Evolutionary conservation across 2,797 vertebrate species (phyloP).

Genomic region (Sorex maritimensis): DNA sequence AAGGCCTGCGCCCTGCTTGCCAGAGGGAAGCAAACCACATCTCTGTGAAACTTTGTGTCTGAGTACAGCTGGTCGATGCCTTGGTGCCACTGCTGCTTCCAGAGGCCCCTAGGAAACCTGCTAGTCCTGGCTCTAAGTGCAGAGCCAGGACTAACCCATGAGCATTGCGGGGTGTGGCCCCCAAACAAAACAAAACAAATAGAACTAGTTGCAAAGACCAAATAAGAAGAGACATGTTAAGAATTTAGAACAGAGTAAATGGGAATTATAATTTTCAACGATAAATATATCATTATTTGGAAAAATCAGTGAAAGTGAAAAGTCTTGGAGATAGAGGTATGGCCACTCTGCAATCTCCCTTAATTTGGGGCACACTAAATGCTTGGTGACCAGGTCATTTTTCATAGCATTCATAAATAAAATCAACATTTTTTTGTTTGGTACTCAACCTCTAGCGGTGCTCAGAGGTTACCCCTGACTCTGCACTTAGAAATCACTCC

Average conservation of each 20-base stretch:
- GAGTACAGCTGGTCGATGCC: neutral
- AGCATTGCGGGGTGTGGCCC: too few species aligned
- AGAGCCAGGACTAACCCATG: too few species aligned
- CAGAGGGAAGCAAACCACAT: neutral
- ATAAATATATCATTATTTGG: neutral
- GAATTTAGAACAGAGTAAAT: neutral
- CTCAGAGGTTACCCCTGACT: too few species aligned
- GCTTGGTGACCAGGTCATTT: neutral
- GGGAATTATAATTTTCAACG: neutral
- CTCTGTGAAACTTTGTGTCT: neutral
- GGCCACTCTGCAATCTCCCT: neutral
- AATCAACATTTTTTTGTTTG: too few species aligned
- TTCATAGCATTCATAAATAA: neutral
- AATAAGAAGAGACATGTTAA: neutral
- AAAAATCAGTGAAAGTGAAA: slow-evolving; percentile 15
- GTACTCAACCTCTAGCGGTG: too few species aligned
- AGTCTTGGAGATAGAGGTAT: neutral
- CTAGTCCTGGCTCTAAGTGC: too few species aligned
- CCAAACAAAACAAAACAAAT: neutral
- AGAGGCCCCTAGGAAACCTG: neutral
- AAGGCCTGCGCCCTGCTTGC: neutral
- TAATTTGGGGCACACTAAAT: neutral
- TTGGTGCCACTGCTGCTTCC: neutral
- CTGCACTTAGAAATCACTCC: too few species aligned
- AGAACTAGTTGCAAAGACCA: neutral